These are phyloP conservation scores for Clepsis dumicolana DNA, from an alignment of 2,888 invertebrate genomes.

Conservation along the genomic window DNA sequence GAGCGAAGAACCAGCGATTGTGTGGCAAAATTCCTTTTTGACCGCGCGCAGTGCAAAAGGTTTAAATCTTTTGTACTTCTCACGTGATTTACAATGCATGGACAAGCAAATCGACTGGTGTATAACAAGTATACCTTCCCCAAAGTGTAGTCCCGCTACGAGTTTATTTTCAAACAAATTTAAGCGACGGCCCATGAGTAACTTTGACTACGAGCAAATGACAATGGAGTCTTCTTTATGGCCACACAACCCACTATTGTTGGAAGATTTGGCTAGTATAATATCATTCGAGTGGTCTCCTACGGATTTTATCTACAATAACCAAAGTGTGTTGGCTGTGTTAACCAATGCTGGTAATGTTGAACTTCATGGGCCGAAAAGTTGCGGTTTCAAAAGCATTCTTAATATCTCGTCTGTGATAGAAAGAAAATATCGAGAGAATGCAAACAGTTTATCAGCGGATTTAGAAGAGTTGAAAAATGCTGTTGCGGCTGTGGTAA, in stretches of 20 bases:
- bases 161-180: slow-evolving; percentile 58
- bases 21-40: slow-evolving; percentile 64
- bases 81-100: slow-evolving; percentile 63
- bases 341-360: slow-evolving; percentile 74
- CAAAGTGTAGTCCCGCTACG: slow-evolving; percentile 62
- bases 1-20: slow-evolving; percentile 59
- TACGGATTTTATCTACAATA: slow-evolving; percentile 53
- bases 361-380: slow-evolving; percentile 57
- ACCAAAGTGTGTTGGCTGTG: slow-evolving; percentile 61
- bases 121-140: slow-evolving; percentile 58
- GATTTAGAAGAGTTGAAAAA: slow-evolving; percentile 59
- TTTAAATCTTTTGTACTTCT: slow-evolving; percentile 63
- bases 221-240: slow-evolving; percentile 69
- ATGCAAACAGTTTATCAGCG: slow-evolving; percentile 46
- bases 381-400: slow-evolving; percentile 57
- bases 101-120: slow-evolving; percentile 67
- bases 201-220: slow-evolving; percentile 68
- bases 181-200: slow-evolving; percentile 57
- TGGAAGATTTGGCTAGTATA: slow-evolving; percentile 63
- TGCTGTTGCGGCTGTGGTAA: slow-evolving; percentile 58
- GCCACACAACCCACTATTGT: slow-evolving; percentile 67
- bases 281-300: slow-evolving; percentile 69
- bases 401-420: slow-evolving; percentile 61
- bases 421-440: slow-evolving; percentile 47
- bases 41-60: slow-evolving; percentile 66